Percentiles rank a stretch among this genome's conserved stretches.
Evolutionary conservation across 2,888 invertebrate genomes (phyloP).

Genomic region (Thymelicus sylvestris): DNA sequence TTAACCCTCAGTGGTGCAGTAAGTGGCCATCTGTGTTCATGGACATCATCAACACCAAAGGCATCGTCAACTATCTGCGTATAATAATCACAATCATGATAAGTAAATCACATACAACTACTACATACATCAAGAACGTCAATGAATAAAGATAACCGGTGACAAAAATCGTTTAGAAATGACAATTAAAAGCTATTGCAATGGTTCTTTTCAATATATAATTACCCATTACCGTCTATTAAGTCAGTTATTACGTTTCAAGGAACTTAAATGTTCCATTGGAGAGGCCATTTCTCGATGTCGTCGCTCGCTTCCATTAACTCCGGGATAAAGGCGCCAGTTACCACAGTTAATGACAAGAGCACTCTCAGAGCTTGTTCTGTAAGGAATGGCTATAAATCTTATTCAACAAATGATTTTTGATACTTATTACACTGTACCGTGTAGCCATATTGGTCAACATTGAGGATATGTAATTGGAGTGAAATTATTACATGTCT

Average conservation of each 20-base stretch:
- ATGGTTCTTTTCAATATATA: constrained; percentile 21
- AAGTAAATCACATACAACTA: not conserved
- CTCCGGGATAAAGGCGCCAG: constrained; percentile 61
- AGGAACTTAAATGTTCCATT: constrained; percentile 68
- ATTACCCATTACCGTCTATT: constrained; percentile 24
- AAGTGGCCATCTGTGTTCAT: too few relatives aligned
- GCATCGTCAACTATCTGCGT: too few relatives aligned
- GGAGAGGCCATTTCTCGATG: constrained; percentile 65
- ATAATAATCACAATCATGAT: too few relatives aligned
- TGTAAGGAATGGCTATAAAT: constrained; percentile 12
- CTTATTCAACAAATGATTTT: constrained; percentile 9
- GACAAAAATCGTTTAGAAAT: not conserved
- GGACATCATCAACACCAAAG: too few relatives aligned
- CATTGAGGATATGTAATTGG: not conserved
- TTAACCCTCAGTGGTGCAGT: too few relatives aligned
- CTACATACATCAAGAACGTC: not conserved
- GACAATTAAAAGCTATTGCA: not conserved
- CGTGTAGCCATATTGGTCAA: not conserved
- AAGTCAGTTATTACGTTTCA: constrained; percentile 56
- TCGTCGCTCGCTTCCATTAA: constrained; percentile 57
- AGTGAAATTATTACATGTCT: too few relatives aligned
- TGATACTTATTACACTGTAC: constrained; percentile 1
- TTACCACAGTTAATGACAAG: constrained; percentile 62
- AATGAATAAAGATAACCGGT: not conserved
- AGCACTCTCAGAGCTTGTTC: constrained; percentile 39